Conservation (phyloP, 1,140 invertebrate genomes). For the Drosophila orosa region DNA sequence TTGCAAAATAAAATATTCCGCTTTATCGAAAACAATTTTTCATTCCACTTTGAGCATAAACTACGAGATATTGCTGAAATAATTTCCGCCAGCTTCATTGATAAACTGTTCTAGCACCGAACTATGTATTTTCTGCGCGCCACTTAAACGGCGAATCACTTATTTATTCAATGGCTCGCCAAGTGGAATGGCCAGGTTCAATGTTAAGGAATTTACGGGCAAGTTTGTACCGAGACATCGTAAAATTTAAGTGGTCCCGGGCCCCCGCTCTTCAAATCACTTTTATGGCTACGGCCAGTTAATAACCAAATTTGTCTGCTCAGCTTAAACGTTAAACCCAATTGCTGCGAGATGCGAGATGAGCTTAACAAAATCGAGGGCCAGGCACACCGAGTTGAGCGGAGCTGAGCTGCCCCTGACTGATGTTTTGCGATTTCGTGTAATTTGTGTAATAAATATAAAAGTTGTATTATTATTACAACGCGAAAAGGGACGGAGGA, state of each 20-base stretch:
- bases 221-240: conserved; percentile 58
- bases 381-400: background rate
- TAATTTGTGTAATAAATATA: conserved; percentile 52
- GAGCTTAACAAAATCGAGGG: conserved; percentile 25
- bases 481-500: background rate
- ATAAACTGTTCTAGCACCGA: conserved; percentile 6
- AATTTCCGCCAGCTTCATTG: background rate
- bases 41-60: background rate
- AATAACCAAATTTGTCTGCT: conserved; percentile 78
- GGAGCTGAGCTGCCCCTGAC: conserved; percentile 8
- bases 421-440: conserved; percentile 41
- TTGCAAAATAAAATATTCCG: background rate
- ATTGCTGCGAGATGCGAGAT: conserved; percentile 19
- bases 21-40: background rate
- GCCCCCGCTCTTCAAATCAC: conserved; percentile 4
- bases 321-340: conserved; percentile 44
- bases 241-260: conserved; percentile 63
- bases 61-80: no score
- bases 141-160: conserved; percentile 28
- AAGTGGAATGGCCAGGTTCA: conserved; percentile 22
- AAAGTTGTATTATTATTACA: conserved; percentile 46
- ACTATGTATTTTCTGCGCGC: conserved; percentile 9
- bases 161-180: conserved; percentile 30
- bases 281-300: conserved; percentile 62
- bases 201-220: conserved; percentile 44